Conservation (phyloP, 2,797 vertebrate species). For the Leptatherina wallacei region DNA sequence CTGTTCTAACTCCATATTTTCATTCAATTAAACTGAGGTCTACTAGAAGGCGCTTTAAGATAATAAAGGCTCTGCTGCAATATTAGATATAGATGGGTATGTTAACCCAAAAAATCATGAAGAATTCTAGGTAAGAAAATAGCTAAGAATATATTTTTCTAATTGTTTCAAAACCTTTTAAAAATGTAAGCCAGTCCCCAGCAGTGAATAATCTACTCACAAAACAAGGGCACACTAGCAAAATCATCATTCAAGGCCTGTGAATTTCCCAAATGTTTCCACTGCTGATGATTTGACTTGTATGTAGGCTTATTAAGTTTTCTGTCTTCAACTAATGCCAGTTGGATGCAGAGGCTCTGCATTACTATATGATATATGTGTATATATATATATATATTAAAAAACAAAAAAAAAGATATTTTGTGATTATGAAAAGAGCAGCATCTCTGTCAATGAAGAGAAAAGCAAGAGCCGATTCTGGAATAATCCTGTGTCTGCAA, state of each 20-base stretch:
- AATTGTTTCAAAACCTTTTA: background rate
- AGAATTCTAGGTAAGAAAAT: background rate
- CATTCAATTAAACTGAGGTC: no score
- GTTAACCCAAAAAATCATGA: background rate
- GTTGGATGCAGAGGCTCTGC: background rate
- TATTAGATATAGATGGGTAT: background rate
- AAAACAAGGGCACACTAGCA: background rate
- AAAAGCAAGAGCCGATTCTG: background rate
- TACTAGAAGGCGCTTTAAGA: no score
- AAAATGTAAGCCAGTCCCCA: background rate
- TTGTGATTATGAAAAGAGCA: background rate
- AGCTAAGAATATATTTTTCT: background rate
- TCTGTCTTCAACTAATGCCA: background rate
- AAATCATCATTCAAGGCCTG: background rate
- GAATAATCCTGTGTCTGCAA: conserved; percentile 6
- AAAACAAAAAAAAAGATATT: background rate
- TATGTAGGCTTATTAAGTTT: background rate
- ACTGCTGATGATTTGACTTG: background rate
- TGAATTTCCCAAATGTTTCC: conserved; percentile 2
- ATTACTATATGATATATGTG: background rate
- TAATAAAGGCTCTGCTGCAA: background rate
- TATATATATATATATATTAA: background rate
- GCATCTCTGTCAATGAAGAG: background rate
- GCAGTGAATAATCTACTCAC: background rate
- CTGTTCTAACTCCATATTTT: background rate